Percentiles rank a stretch among this genome's conserved stretches.
These are phyloP conservation scores for Ametastegia equiseti DNA, from an alignment of 2,888 invertebrate genomes.

Conservation along the genomic window DNA sequence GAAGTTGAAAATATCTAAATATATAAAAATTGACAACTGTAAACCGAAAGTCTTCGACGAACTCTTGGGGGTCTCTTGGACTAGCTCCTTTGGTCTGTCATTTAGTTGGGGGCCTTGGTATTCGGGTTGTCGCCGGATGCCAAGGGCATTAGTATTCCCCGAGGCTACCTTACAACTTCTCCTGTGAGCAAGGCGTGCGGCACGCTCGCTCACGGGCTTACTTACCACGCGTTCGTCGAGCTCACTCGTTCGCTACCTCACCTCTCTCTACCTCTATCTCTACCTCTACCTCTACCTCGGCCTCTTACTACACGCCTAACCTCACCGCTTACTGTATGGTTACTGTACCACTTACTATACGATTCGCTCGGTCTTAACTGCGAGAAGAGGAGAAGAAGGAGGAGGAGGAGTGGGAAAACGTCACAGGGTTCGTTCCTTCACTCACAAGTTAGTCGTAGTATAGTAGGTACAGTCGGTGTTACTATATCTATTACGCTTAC, in stretches of 20 bases:
- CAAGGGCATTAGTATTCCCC: conserved; percentile 52
- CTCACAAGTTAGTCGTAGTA: too few species aligned
- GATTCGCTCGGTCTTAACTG: conserved; percentile 4
- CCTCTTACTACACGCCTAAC: conserved; percentile 38
- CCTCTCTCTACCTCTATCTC: background rate
- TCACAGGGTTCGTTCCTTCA: conserved; percentile 9
- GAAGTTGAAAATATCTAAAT: background rate
- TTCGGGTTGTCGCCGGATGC: conserved; percentile 50
- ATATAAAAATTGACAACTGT: background rate
- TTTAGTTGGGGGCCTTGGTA: conserved; percentile 43
- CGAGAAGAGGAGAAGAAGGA: too few species aligned
- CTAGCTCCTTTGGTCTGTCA: conserved; percentile 22
- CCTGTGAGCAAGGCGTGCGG: conserved; percentile 39
- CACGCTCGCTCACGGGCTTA: conserved; percentile 31
- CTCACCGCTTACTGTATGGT: conserved; percentile 41
- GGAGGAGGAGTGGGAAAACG: too few species aligned
- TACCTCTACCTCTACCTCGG: background rate
- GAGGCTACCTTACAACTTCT: conserved; percentile 50
- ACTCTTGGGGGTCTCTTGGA: background rate
- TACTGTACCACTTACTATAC: conserved; percentile 20
- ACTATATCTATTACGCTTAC: background rate
- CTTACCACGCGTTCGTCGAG: conserved; percentile 34
- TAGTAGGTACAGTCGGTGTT: background rate
- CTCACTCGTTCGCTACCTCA: background rate
- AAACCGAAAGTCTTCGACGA: background rate